Conservation (phyloP, 35 echinoderm and acorn worm species). For the Ophiothrix spiculata region DNA sequence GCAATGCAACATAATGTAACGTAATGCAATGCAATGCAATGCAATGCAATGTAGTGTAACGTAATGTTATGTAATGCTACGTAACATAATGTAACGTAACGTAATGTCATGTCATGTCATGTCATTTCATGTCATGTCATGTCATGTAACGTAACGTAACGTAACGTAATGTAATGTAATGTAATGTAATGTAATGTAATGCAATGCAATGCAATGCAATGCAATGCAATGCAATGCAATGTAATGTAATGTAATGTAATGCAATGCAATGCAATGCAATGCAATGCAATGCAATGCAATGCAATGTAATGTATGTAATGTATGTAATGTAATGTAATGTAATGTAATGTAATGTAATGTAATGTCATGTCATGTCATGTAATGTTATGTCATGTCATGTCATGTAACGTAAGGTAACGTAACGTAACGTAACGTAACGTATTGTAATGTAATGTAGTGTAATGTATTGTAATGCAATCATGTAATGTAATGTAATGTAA, state of each 20-base stretch:
- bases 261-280: slow-evolving; percentile 2
- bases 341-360: not conserved
- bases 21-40: not conserved
- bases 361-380: not conserved
- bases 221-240: not conserved
- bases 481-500: not conserved
- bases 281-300: not conserved
- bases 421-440: not conserved
- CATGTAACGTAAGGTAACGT: not conserved
- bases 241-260: slow-evolving; percentile 1
- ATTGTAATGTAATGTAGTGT: not conserved
- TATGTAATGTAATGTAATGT: not conserved
- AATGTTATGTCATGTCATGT: not conserved
- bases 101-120: not conserved
- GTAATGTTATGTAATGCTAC: not conserved
- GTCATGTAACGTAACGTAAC: not conserved
- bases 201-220: not conserved
- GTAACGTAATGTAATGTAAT: not conserved
- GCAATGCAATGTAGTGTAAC: not conserved
- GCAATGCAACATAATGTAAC: not conserved
- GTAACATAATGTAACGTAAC: not conserved
- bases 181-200: not conserved
- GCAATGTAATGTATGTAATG: not conserved
- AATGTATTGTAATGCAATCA: not conserved
- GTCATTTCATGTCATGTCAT: not conserved